A percentile compares a stretch with the other conserved stretches of the same genome.
These are phyloP conservation scores for Nesogale talazaci DNA, from an alignment of 2,113 vertebrate genomes.

Conservation along the genomic window DNA sequence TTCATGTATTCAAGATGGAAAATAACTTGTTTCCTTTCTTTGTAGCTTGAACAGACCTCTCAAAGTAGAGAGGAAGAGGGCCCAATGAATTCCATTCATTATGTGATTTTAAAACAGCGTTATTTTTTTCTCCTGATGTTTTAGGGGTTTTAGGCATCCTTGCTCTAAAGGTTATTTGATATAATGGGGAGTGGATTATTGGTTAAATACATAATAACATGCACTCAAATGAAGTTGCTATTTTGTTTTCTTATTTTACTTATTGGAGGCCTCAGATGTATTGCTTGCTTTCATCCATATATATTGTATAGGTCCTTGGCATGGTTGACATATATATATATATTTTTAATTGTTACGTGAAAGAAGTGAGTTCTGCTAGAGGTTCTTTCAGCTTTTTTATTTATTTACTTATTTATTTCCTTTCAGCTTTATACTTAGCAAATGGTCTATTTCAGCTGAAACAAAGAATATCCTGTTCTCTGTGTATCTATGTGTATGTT, in stretches of 20 bases:
- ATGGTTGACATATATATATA: neutral
- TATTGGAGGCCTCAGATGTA: neutral
- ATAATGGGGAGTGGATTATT: conserved; percentile 1
- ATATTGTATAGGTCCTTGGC: neutral
- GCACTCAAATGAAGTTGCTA: conserved; percentile 8
- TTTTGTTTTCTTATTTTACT: conserved; percentile 37
- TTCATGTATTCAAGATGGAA: too few relatives aligned
- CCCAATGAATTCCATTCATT: too few relatives aligned
- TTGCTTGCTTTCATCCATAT: conserved; percentile 37
- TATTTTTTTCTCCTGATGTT: neutral
- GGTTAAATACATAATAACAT: neutral
- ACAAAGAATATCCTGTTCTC: neutral
- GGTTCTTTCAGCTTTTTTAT: too few relatives aligned
- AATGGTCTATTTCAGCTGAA: neutral
- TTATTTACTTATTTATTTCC: too few relatives aligned
- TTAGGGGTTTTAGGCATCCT: conserved; percentile 1
- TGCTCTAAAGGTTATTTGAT: conserved; percentile 1
- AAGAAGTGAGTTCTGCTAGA: neutral
- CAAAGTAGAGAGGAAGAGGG: too few relatives aligned
- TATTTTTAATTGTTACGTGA: neutral
- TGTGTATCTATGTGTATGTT: neutral
- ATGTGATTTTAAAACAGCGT: neutral
- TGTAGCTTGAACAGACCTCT: too few relatives aligned
- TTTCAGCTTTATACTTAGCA: neutral
- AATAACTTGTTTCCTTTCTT: too few relatives aligned